These are phyloP conservation scores for Neodontobutis hainanensis DNA, from an alignment of 2,113 vertebrate species.

Conservation along the genomic window DNA sequence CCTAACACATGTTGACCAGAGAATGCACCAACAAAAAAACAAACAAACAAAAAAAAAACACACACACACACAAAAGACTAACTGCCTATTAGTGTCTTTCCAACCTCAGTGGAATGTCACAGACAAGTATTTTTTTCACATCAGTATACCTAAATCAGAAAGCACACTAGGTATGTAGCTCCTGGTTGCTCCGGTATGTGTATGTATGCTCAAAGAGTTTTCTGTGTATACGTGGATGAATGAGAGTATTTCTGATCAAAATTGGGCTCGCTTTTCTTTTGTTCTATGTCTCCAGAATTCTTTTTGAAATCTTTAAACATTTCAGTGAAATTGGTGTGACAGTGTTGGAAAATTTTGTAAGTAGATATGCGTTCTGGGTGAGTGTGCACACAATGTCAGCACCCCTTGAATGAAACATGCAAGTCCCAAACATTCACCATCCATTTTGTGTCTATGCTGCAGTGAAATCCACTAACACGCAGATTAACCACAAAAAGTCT, in stretches of 20 bases:
- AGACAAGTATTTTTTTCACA: constrained; percentile 61
- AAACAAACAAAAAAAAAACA: constrained; percentile 45
- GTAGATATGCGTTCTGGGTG: constrained; percentile 5
- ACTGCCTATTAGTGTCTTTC: constrained; percentile 78
- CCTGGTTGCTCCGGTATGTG: constrained; percentile 44
- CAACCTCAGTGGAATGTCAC: constrained; percentile 76
- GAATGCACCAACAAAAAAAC: constrained; percentile 65
- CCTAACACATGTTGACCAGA: constrained; percentile 74
- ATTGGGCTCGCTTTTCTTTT: constrained; percentile 46
- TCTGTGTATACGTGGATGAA: constrained; percentile 32
- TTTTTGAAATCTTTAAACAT: constrained; percentile 32
- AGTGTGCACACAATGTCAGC: constrained; percentile 39
- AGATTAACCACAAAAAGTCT: constrained; percentile 73
- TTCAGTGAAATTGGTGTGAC: constrained; percentile 29
- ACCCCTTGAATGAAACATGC: constrained; percentile 52
- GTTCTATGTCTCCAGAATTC: constrained; percentile 39
- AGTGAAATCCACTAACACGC: constrained; percentile 74
- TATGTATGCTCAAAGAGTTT: constrained; percentile 6
- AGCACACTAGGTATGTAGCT: constrained; percentile 73
- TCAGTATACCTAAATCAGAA: constrained; percentile 63
- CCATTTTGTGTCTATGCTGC: constrained; percentile 72
- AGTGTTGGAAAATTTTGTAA: constrained; percentile 5
- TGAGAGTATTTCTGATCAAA: constrained; percentile 37
- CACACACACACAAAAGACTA: not conserved
- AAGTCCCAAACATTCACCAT: constrained; percentile 61